Conservation (phyloP, 2,797 vertebrate species). For the Oreortyx pictus region DNA sequence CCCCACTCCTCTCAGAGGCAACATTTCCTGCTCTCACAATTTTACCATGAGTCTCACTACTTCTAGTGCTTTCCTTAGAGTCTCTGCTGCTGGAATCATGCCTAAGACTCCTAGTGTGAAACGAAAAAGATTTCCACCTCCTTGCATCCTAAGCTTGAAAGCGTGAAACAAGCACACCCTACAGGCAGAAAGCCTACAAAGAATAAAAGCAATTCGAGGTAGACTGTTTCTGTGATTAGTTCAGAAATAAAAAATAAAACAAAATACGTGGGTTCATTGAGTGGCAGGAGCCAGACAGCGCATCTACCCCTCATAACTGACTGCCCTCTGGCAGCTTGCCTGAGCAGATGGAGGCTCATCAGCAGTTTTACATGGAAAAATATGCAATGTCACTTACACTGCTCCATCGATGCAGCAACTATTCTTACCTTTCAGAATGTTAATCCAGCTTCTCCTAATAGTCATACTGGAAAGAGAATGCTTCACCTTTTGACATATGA, state of each 20-base stretch:
- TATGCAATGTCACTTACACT: not conserved
- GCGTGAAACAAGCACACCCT: slow-evolving; percentile 21
- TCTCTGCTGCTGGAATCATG: slow-evolving; percentile 10
- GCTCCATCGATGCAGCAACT: not conserved
- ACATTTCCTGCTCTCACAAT: slow-evolving; percentile 60
- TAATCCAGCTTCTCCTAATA: not conserved
- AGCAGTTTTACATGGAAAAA: not conserved
- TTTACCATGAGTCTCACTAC: slow-evolving; percentile 58
- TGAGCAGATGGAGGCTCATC: not conserved
- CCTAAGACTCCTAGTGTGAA: slow-evolving; percentile 15
- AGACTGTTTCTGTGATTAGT: not conserved
- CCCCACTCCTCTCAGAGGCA: slow-evolving; percentile 45
- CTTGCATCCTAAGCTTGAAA: not conserved
- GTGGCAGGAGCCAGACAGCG: not conserved
- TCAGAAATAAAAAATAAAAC: not conserved
- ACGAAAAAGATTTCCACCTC: slow-evolving; percentile 19
- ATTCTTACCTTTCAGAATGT: not conserved
- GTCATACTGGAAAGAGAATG: not conserved
- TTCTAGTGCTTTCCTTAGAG: slow-evolving; percentile 45
- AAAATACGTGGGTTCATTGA: not conserved
- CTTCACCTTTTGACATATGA: not conserved
- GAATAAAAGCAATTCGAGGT: not conserved
- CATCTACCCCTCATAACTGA: not conserved
- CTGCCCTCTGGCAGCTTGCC: not conserved
- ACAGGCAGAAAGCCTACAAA: not conserved